Conservation (phyloP, 2,797 vertebrate genomes). For the Scyliorhinus canicula region DNA sequence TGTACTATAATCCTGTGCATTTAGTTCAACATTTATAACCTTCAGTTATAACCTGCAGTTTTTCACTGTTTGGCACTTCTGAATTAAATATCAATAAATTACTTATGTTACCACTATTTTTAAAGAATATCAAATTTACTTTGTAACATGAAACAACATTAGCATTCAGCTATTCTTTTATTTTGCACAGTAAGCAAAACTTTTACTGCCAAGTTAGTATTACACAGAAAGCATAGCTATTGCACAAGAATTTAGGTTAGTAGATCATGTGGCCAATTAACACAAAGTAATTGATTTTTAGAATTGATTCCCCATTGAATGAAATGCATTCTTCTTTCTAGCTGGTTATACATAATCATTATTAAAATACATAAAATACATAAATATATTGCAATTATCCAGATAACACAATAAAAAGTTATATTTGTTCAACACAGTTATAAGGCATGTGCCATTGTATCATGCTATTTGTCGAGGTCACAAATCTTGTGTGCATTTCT, state of each 20-base stretch:
- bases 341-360: neutral
- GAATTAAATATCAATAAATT: neutral
- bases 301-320: neutral
- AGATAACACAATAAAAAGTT: neutral
- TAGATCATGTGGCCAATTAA: slow-evolving; percentile 20
- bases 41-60: no score
- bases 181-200: neutral
- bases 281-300: slow-evolving; percentile 15
- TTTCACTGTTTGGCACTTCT: neutral
- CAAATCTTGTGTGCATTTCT: neutral
- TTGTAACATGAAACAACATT: neutral
- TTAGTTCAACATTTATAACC: neutral
- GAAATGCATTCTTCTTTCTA: neutral
- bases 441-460: neutral
- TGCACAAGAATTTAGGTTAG: neutral
- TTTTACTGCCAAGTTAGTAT: neutral
- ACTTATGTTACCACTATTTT: neutral
- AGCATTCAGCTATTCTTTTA: neutral
- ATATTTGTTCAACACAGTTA: neutral
- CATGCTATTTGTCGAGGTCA: neutral
- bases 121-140: neutral
- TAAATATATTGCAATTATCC: neutral
- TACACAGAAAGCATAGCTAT: neutral
- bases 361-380: neutral
- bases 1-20: neutral